phyloP scores from a whole-genome alignment of 2,113 vertebrate species.

The Atrichornis clamosus region DNA sequence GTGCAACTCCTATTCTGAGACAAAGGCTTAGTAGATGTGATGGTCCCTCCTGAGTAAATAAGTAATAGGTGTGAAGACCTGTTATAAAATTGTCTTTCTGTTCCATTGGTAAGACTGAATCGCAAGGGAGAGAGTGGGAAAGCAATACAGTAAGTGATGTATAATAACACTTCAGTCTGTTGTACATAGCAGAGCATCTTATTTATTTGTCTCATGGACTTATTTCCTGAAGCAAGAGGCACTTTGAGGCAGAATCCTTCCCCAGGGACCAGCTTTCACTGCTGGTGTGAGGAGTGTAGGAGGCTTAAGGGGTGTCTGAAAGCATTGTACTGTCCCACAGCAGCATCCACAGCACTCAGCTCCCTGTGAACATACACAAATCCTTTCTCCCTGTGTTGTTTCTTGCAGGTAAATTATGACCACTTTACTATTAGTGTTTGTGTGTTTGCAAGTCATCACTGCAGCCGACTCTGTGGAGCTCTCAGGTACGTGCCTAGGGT shows the following conservation, averaged over 20 bases:
- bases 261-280: not conserved
- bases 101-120: not conserved
- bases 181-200: not conserved
- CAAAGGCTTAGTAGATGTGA: not conserved
- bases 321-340: not conserved
- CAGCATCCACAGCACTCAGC: not conserved
- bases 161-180: not conserved
- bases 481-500: slow-evolving; percentile 65
- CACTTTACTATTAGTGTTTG: slow-evolving; percentile 79
- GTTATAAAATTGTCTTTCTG: not conserved
- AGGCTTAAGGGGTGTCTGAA: not conserved
- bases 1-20: not conserved
- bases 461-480: slow-evolving; percentile 75
- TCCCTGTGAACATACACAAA: not conserved
- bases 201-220: not conserved
- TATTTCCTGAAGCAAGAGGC: not conserved
- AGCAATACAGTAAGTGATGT: not conserved
- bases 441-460: slow-evolving; percentile 77
- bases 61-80: not conserved
- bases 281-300: not conserved
- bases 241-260: not conserved
- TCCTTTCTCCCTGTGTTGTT: slow-evolving; percentile 17
- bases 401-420: slow-evolving; percentile 87
- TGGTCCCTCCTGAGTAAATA: not conserved
- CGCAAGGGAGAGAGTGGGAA: not conserved